These are phyloP conservation scores for Nipponia nippon DNA, from an alignment of 2,113 vertebrate genomes.

Conservation along the genomic window DNA sequence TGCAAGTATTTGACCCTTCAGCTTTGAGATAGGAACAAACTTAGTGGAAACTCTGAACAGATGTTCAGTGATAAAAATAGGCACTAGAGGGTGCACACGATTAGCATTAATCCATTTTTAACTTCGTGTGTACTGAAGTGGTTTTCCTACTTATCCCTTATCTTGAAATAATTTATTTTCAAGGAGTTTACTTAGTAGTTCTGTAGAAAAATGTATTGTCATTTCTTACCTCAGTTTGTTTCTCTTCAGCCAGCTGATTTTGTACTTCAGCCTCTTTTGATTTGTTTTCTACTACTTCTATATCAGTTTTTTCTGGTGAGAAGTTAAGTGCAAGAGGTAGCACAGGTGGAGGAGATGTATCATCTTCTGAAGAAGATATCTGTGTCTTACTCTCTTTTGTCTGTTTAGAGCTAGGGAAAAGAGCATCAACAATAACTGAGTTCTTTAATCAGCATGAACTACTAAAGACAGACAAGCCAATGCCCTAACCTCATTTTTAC, in stretches of 20 bases:
- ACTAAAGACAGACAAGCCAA: background rate
- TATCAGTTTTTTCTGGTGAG: conserved; percentile 67
- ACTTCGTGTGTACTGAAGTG: background rate
- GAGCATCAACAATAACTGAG: background rate
- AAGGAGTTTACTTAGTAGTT: background rate
- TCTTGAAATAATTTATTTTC: background rate
- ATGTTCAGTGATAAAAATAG: background rate
- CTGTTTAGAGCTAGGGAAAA: conserved; percentile 17
- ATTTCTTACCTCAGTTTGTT: conserved; percentile 43
- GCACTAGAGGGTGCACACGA: background rate
- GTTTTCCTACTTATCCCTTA: background rate
- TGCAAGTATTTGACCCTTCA: background rate
- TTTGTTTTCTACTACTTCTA: background rate
- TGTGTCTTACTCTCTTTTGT: background rate
- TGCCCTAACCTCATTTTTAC: background rate
- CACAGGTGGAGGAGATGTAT: background rate
- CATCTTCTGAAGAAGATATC: background rate
- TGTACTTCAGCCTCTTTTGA: background rate
- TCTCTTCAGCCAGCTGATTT: background rate
- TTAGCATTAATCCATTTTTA: background rate
- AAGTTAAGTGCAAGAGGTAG: conserved; percentile 70
- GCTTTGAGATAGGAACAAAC: background rate
- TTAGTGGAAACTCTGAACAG: background rate
- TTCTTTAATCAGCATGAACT: background rate
- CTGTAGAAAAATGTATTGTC: background rate